phyloP scores from a whole-genome alignment of 2,797 vertebrate species.

The Liparis tanakae region DNA sequence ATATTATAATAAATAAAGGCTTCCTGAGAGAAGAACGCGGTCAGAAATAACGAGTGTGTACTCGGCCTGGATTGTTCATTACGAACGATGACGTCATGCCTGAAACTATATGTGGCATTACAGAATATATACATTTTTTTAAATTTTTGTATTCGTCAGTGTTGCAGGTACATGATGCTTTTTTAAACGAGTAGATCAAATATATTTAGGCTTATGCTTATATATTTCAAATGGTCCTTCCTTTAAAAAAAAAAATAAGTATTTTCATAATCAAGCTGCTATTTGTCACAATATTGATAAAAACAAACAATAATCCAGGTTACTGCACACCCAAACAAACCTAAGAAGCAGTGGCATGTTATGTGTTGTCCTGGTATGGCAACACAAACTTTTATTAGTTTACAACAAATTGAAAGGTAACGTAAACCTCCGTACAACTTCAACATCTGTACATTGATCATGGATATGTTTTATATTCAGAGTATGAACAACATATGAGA shows the following conservation, averaged over 20 bases:
- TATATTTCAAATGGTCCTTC: background rate
- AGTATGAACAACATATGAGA: slow-evolving; percentile 9
- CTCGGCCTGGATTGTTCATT: background rate
- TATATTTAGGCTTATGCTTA: background rate
- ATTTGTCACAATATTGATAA: background rate
- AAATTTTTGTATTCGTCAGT: background rate
- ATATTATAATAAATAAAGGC: background rate
- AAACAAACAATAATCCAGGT: background rate
- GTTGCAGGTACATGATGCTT: background rate
- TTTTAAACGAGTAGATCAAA: background rate
- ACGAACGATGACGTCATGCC: background rate
- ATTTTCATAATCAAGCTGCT: background rate
- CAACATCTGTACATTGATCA: slow-evolving; percentile 6
- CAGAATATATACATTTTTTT: background rate
- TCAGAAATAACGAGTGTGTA: background rate
- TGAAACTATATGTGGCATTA: background rate
- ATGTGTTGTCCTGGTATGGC: background rate
- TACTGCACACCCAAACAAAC: background rate
- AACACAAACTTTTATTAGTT: slow-evolving; percentile 52
- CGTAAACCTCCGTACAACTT: slow-evolving; percentile 19
- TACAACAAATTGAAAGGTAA: slow-evolving; percentile 15
- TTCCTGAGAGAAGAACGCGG: background rate
- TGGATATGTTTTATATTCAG: slow-evolving; percentile 9
- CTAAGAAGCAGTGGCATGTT: background rate
- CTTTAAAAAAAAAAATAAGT: background rate